Evolutionary conservation across 2,888 invertebrate genomes (phyloP).

Genomic region (Sinohyriopsis cumingii): DNA sequence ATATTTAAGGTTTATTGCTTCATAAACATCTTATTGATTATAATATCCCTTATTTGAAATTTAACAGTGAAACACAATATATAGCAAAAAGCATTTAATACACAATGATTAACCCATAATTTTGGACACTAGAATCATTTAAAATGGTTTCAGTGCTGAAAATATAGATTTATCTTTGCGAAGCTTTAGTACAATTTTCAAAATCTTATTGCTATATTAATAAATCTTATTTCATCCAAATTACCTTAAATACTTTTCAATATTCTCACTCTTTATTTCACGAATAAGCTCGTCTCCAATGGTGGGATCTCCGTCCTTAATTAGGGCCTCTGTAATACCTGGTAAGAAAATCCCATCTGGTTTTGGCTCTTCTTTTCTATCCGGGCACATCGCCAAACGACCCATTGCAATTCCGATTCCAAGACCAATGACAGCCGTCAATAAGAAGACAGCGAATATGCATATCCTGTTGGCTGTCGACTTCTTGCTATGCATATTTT

Average conservation of each 20-base stretch:
- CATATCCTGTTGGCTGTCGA: no score
- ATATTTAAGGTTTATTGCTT: no score
- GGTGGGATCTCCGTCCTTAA: constrained; percentile 39
- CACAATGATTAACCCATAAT: no score
- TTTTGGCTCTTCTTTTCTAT: constrained; percentile 7
- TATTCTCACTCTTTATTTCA: constrained; percentile 36
- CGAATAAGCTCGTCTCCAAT: constrained; percentile 38
- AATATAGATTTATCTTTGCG: neutral
- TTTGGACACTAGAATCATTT: no score
- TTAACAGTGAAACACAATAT: no score
- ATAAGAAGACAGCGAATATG: no score
- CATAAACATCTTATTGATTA: no score
- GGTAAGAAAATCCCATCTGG: constrained; percentile 26
- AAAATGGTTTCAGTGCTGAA: neutral
- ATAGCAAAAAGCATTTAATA: no score
- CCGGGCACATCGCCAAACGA: constrained; percentile 33
- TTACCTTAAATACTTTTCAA: constrained; percentile 44
- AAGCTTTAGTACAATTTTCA: neutral
- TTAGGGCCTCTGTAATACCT: constrained; percentile 18
- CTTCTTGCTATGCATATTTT: no score
- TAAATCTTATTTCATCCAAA: neutral
- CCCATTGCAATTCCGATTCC: constrained; percentile 42
- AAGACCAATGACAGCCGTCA: constrained; percentile 15
- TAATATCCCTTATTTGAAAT: no score
- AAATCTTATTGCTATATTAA: no score